Evolutionary conservation across 2,113 vertebrate genomes (phyloP).

Genomic region (Lipophrys pholis): DNA sequence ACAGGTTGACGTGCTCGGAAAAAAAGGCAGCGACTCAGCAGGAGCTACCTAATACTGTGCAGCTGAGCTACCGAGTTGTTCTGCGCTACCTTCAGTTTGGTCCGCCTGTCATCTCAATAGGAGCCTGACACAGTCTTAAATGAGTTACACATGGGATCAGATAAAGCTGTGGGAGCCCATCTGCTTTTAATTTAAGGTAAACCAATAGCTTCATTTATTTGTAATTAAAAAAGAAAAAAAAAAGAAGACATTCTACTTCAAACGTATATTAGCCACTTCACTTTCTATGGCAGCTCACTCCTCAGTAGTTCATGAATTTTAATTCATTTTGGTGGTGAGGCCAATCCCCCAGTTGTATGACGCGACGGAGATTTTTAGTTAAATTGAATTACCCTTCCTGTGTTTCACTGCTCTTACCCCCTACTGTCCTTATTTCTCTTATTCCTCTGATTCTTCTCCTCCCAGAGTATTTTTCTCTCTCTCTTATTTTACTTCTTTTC

Average conservation of each 20-base stretch:
- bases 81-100: constrained; percentile 51
- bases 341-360: constrained; percentile 70
- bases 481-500: constrained; percentile 61
- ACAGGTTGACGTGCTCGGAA: constrained; percentile 36
- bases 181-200: constrained; percentile 78
- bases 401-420: constrained; percentile 64
- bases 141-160: constrained; percentile 73
- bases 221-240: constrained; percentile 67
- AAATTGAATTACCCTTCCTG: constrained; percentile 75
- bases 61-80: constrained; percentile 27
- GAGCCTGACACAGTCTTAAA: constrained; percentile 65
- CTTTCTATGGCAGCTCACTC: constrained; percentile 62
- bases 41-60: constrained; percentile 7
- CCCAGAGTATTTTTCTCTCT: constrained; percentile 22
- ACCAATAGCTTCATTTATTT: constrained; percentile 74
- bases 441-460: constrained; percentile 36
- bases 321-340: constrained; percentile 71
- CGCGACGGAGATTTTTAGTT: constrained; percentile 73
- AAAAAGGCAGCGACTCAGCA: constrained; percentile 45
- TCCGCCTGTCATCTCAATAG: constrained; percentile 62
- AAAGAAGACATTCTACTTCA: constrained; percentile 58
- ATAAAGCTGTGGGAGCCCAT: constrained; percentile 63
- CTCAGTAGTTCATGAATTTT: constrained; percentile 81
- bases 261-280: constrained; percentile 49
- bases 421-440: constrained; percentile 35